These are phyloP conservation scores for Lottia scabra DNA, from an alignment of 2,888 invertebrate genomes.

Conservation along the genomic window DNA sequence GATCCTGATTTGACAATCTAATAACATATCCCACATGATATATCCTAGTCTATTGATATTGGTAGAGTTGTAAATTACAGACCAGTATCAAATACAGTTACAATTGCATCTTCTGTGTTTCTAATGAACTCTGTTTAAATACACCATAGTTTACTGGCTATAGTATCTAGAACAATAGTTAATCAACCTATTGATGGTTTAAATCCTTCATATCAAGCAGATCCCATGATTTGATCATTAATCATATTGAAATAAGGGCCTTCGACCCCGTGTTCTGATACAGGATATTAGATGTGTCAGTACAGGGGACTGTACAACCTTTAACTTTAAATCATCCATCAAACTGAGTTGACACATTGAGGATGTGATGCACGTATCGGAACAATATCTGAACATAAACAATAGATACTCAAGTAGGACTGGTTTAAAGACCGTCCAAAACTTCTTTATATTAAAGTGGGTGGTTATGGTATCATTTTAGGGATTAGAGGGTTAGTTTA, in stretches of 20 bases:
- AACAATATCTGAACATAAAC: conserved; percentile 1
- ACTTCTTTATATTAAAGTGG: neutral
- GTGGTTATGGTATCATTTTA: neutral
- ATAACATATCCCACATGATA: too few species aligned
- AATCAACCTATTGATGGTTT: neutral
- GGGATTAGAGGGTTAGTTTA: neutral
- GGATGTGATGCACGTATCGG: neutral
- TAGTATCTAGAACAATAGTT: neutral
- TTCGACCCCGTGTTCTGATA: neutral
- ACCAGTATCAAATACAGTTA: too few species aligned
- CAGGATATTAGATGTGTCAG: neutral
- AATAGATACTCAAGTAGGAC: neutral
- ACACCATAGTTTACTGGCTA: neutral
- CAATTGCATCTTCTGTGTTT: neutral
- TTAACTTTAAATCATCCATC: neutral
- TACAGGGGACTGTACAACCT: neutral
- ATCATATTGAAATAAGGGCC: neutral
- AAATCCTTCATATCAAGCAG: neutral
- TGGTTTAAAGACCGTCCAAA: neutral
- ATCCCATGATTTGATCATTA: neutral
- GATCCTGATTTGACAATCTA: too few species aligned
- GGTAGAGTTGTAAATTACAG: too few species aligned
- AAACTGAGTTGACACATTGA: neutral
- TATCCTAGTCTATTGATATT: too few species aligned
- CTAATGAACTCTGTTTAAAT: neutral